A percentile compares a stretch with the other conserved stretches of the same genome.
Evolutionary conservation across 2,888 invertebrate species (phyloP).

Genomic region (Nowickia ferox): DNA sequence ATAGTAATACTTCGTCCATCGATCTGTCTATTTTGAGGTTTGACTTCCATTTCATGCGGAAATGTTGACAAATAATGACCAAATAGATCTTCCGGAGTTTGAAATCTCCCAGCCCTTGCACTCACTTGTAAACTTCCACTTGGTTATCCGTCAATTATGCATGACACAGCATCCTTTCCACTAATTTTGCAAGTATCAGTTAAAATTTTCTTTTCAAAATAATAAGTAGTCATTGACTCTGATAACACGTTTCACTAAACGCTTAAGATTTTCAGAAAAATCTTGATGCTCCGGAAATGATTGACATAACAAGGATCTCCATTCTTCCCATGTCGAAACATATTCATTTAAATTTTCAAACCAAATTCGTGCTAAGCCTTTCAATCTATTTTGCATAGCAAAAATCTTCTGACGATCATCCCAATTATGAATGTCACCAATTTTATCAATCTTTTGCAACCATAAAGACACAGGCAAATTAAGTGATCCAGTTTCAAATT

Average conservation of each 20-base stretch:
- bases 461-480: conserved; percentile 3
- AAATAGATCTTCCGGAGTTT: conserved; percentile 9
- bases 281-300: conserved; percentile 9
- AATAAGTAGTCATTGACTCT: neutral
- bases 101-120: conserved; percentile 12
- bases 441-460: neutral
- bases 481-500: neutral
- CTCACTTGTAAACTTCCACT: conserved; percentile 7
- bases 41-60: neutral
- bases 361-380: neutral
- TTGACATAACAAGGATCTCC: neutral
- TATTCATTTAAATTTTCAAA: neutral
- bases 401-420: neutral
- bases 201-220: conserved; percentile 20
- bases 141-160: conserved; percentile 2
- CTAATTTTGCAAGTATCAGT: neutral
- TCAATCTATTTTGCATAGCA: conserved; percentile 16
- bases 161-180: conserved; percentile 7
- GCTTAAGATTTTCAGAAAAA: conserved; percentile 17
- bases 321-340: neutral
- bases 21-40: neutral
- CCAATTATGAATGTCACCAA: conserved; percentile 8
- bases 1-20: conserved; percentile 1
- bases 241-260: conserved; percentile 1
- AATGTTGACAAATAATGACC: conserved; percentile 8